Evolutionary conservation across 2,888 invertebrate species (phyloP), one percentile per base, ranked within the genome.

Genomic region (Lepidochrysops patricia): DNA sequence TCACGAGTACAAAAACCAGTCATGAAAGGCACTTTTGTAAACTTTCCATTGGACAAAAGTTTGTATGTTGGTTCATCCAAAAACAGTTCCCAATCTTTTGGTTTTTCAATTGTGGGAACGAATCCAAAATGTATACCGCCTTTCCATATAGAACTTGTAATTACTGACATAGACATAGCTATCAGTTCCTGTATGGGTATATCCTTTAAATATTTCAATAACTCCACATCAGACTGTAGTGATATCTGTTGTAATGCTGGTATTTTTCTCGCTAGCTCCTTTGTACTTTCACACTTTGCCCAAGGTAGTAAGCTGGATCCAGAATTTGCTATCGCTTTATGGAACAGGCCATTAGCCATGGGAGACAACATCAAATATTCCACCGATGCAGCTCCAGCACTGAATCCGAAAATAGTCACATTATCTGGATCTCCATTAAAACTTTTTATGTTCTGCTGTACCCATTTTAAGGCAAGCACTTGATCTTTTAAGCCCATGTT

Each of bases 251-350:
- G 76, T 0, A 77, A 9, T 0, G 62, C 7, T 3, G 84, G 77
- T 64, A 91, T 78, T 59, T 72, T 74, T 29, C 65, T 63, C 2
- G 83, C 83, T 60, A 82, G 68, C 5, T 73, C 64, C 65, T 75
- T 80, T 15, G 82, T 67, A 23, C 77, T 72, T 6, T 66, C 72
- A 58, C 81, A 82, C 50, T 75, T 81, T 43, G 88, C 89, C 90
- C 90, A 91, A n/a, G 78, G 82, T 37, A 79, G 69, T 43, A 91
- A 67, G 6, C 89, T 79, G 0, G 89, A 84, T 0, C 90, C 91
- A n/a, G 91, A 91, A 69, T 90, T 90, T 6, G 89, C 80, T 61
- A 91, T 90, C 0, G 84, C 87, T 76, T 84, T 87, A 62, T 90
- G 90, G 62, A 90, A 91, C 35, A 91, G 70, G 13, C 90, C 91